Evolutionary conservation across 2,888 invertebrate genomes (phyloP), one percentile per base, ranked within the genome.

Genomic region (Sarcophaga rosellei): DNA sequence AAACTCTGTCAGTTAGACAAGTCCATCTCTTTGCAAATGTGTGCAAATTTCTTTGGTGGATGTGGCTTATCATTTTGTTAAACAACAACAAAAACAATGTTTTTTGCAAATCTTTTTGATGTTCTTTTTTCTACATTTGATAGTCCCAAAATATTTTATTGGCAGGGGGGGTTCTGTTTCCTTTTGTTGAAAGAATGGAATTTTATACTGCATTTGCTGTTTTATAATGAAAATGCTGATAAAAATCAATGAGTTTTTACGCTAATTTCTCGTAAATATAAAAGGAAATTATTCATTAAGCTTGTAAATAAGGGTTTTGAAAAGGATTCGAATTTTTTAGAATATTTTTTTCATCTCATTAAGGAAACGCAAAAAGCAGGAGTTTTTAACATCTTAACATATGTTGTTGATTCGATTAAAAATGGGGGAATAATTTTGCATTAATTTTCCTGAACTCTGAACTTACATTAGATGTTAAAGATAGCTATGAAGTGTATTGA

Each of bases 41-140:
- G 10, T 8, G 35, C 35, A 35, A 35, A 35, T 35, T 35, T 35
- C 1, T 35, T 35, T 35, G 35, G 8, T 47, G 79, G 21, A 23
- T 53, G 25, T 17, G 75, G 63, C 62, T 69, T 78, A 81, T 84
- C 84, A 81, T 78, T 84, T 81, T 77, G 81, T 74, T 70, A 65
- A 69, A 70, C 78, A 76, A 76, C 59, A 79, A 62, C 78, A 81
- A 77, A 74, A 84, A 75, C 81, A 81, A 35, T 35, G 10, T 35
- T 8, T 35, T 35, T 6, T 86, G 84, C 81, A 86, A 86, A 84
- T 86, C 86, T 78, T 78, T 86, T 86, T 84, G 81, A 84, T 74
- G 78, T 81, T 81, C 8, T 69, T 53, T 53, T 53, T 53, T 3
- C 15, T 53, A 1, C 53, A 1, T 53, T 53, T 53, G 53, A 53